phyloP scores from a whole-genome alignment of 2,113 vertebrate species.

The Glaucidium brasilianum region DNA sequence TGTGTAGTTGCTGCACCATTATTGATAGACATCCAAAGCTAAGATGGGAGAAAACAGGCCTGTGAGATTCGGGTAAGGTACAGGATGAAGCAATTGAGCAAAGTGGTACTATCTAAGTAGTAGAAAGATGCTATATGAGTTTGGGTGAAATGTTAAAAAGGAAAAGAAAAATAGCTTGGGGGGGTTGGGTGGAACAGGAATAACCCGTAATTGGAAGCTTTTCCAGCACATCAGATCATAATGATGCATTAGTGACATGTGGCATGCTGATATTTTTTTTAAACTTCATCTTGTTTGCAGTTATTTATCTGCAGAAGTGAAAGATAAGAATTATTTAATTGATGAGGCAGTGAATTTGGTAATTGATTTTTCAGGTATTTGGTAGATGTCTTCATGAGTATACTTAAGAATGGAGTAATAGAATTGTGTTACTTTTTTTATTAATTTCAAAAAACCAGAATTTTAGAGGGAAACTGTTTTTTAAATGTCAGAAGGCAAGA shows the following conservation, averaged over 20 bases:
- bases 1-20: neutral
- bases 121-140: neutral
- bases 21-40: neutral
- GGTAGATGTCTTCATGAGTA: neutral
- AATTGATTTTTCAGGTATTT: neutral
- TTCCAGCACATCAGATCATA: neutral
- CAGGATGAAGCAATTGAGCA: neutral
- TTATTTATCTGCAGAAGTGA: neutral
- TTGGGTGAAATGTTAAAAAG: neutral
- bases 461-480: neutral
- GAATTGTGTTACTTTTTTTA: neutral
- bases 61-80: rapidly evolving
- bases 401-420: neutral
- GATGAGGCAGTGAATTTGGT: neutral
- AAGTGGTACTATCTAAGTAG: neutral
- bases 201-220: neutral
- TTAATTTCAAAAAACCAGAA: neutral
- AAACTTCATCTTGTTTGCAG: neutral
- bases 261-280: neutral
- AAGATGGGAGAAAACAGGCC: neutral
- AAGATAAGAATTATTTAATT: neutral
- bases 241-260: neutral
- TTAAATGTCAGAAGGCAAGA: neutral
- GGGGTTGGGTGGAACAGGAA: rapidly evolving
- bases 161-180: neutral